Conservation (phyloP, 1,140 invertebrate genomes). For the Drosophila mojavensis region DNA sequence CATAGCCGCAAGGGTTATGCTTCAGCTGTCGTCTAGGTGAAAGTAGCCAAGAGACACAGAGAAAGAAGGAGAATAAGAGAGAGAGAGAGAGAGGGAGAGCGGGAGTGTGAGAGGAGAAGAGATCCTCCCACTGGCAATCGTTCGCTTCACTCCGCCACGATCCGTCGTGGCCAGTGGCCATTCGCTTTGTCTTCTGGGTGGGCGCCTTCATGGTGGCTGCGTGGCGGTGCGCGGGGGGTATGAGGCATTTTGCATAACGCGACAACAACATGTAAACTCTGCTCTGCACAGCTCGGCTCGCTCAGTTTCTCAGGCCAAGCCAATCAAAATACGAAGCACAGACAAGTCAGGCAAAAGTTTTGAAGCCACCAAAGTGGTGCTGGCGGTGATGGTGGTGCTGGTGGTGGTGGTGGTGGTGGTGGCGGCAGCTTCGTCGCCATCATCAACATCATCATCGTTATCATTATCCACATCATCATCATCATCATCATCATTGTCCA, state of each 20-base stretch:
- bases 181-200: slow-evolving; percentile 63
- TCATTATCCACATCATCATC: slow-evolving; percentile 1
- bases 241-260: slow-evolving; percentile 70
- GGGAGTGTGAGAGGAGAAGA: neutral
- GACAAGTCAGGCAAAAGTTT: slow-evolving; percentile 53
- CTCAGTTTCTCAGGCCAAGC: slow-evolving; percentile 69
- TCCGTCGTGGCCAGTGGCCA: slow-evolving; percentile 36
- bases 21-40: slow-evolving; percentile 57
- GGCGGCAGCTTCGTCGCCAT: slow-evolving; percentile 4
- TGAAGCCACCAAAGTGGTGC: slow-evolving; percentile 69
- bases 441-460: slow-evolving; percentile 28
- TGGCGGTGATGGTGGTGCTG: slow-evolving; percentile 56
- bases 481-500: slow-evolving; percentile 22
- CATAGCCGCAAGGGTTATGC: slow-evolving; percentile 54
- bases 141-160: slow-evolving; percentile 9
- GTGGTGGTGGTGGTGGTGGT: slow-evolving; percentile 46
- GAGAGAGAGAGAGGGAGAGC: too few relatives aligned
- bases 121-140: neutral
- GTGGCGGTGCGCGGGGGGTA: slow-evolving; percentile 11
- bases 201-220: slow-evolving; percentile 37
- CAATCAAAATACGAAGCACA: slow-evolving; percentile 50
- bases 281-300: slow-evolving; percentile 39
- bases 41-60: slow-evolving; percentile 37
- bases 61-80: too few relatives aligned
- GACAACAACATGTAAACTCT: slow-evolving; percentile 67